Evolutionary conservation across 2,888 invertebrate species (phyloP), one percentile per base, ranked within the genome.

Genomic region (Sinelater perroti): DNA sequence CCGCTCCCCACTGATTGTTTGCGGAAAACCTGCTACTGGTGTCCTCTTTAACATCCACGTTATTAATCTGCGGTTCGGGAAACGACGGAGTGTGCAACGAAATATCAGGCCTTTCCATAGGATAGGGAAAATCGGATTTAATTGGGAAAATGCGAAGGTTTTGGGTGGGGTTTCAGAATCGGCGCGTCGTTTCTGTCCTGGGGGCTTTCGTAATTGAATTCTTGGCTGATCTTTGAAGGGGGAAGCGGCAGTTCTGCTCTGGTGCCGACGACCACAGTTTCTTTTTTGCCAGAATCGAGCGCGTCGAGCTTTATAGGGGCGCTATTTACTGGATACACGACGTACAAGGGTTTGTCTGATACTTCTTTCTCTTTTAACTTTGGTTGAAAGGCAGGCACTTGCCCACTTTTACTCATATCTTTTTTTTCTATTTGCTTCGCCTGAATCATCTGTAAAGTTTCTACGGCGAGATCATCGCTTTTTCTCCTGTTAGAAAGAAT

Each of bases 381-480:
- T 11, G 57, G 59, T 53, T 64, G 59, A 5, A 56, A 51, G 16
- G 40, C 49, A 45, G 72, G 73, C 0, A 69, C 71, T 0, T 70
- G 4, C 69, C 72, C 5, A 78, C 75, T 4, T 76, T 77, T 3
- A 73, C 2, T 70, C 72, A 13, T 70, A 26, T 75, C 72, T 38
- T 77, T 67, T 49, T 76, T 70, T 57, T 78, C 72, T 7, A 79
- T 72, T 56, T 79, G 76, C 66, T 83, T 80, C 0, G 82, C 81
- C 68, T 88, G 87, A 36, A 88, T 81, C 88, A 88, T 88, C 75
- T 88, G 88, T 21, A 88, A 71, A 0, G 88, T 87, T 7, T 87
- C 83, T 0, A 88, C 83, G 0, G 82, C 82, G 17, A 83, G 81
- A 3, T 82, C 75, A 26, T 73, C 70, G 1, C 75, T 67, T 5